These are phyloP conservation scores for Piezodorus guildinii DNA, from an alignment of 1,140 invertebrate species.

Conservation along the genomic window DNA sequence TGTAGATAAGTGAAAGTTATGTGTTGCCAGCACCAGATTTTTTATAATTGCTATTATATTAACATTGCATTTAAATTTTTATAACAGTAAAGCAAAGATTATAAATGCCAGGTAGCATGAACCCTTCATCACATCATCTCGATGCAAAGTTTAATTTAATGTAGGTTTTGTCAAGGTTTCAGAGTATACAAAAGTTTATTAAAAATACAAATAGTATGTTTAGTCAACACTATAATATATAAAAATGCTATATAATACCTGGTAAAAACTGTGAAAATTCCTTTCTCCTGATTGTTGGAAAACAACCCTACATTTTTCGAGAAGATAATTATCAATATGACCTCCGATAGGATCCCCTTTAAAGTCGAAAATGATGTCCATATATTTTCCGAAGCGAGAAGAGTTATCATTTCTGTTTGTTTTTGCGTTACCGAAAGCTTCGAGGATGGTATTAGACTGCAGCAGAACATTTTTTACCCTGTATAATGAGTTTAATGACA, in stretches of 20 bases:
- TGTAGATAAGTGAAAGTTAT: too few species aligned
- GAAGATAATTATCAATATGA: constrained; percentile 89
- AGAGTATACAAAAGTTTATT: too few species aligned
- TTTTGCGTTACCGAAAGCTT: constrained; percentile 96
- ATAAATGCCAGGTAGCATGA: too few species aligned
- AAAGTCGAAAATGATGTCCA: constrained; percentile 99
- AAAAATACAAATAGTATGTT: too few species aligned
- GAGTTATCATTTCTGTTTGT: constrained; percentile 97
- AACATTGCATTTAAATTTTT: too few species aligned
- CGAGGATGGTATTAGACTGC: constrained; percentile 89
- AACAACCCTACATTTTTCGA: constrained; percentile 93
- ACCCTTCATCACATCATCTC: too few species aligned
- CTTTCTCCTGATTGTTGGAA: constrained; percentile 85
- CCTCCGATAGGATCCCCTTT: constrained; percentile 95
- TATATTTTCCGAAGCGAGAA: constrained; percentile 95
- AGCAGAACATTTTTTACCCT: constrained; percentile 95
- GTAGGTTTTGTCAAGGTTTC: too few species aligned
- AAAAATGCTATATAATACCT: constrained; percentile 45
- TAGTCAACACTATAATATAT: too few species aligned
- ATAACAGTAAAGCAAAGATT: too few species aligned
- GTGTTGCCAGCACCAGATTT: too few species aligned
- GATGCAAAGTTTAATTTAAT: too few species aligned
- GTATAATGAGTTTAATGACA: constrained; percentile 23
- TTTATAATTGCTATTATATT: too few species aligned
- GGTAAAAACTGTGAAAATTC: constrained; percentile 97